Base-by-base conservation (phyloP, 2,797 vertebrate species). In the Centropyge bicolor region DNA sequence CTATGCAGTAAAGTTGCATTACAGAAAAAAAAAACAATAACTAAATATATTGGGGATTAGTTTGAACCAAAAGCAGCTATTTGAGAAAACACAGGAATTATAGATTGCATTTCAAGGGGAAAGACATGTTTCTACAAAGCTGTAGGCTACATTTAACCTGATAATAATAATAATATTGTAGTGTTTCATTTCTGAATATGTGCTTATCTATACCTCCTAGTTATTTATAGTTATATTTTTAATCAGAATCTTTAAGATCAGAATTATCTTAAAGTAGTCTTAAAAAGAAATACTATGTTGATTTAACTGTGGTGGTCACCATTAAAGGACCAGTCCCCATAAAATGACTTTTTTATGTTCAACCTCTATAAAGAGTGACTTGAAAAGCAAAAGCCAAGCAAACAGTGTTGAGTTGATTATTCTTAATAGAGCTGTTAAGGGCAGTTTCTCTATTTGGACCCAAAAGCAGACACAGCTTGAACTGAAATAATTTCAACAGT, bases 21-120 rank as follows among this genome's bases (percentile, higher is more conserved):
- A 46, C 46, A 19, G 46, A 46, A 31, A 31, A 31, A 31, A 31
- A 31, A 31, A 31, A 31, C 4, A 31, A 31, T 31, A 31, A 31
- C 27, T 31, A 24, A 68, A 41, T 54, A 38, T 11, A 8, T 22
- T 4, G 22, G 9, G 38, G 4, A 4, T 31, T 4, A 31, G 27
- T 68, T 76, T 24, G 22, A 64, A 56, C 11, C 20, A 46, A 64
- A 73, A 22, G 27, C 27, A 31, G 27, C 27, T 46, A 24, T 16
- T 46, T 27, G 14, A 43, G 52, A 1, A 38, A 74, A 74, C 24
- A 56, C 7, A 38, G 43, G 8, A 14, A 17, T 48, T 35, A 48
- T 1, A 20, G 16, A 6, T 31, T 27, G 12, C 14, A 22, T 61
- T 24, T 19, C 8, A n/a, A 22, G 6, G 24, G 9, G 8, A 52